These are phyloP conservation scores for Tursiops truncatus DNA, from an alignment of 2,113 vertebrate genomes.

Conservation along the genomic window DNA sequence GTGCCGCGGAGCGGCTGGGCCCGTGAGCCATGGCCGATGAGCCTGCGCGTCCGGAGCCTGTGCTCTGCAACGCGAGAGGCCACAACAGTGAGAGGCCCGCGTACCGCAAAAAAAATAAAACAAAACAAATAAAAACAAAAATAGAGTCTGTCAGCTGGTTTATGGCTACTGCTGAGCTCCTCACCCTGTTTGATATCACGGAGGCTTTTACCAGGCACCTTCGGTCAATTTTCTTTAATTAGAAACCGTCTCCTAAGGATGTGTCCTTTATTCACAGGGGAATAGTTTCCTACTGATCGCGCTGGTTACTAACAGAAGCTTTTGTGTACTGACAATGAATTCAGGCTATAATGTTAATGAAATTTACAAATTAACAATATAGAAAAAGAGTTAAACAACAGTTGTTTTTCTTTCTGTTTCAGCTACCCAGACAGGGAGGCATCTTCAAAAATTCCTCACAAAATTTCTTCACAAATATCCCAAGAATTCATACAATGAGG, in stretches of 20 bases:
- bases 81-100: too few species aligned
- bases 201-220: background rate
- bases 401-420: background rate
- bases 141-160: background rate
- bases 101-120: too few species aligned
- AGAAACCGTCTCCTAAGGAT: background rate
- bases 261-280: background rate
- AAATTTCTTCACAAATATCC: background rate
- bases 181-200: background rate
- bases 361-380: background rate
- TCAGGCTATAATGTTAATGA: background rate
- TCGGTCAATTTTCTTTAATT: background rate
- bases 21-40: too few species aligned
- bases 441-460: slow-evolving; percentile 45
- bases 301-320: background rate
- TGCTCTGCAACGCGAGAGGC: too few species aligned
- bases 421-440: background rate
- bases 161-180: background rate
- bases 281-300: background rate
- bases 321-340: background rate
- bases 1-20: too few species aligned
- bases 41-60: too few species aligned
- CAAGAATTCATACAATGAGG: slow-evolving; percentile 27
- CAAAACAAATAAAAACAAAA: background rate
- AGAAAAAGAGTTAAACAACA: background rate